Conservation (phyloP, 2,113 vertebrate species). For the Cheilinus undulatus region DNA sequence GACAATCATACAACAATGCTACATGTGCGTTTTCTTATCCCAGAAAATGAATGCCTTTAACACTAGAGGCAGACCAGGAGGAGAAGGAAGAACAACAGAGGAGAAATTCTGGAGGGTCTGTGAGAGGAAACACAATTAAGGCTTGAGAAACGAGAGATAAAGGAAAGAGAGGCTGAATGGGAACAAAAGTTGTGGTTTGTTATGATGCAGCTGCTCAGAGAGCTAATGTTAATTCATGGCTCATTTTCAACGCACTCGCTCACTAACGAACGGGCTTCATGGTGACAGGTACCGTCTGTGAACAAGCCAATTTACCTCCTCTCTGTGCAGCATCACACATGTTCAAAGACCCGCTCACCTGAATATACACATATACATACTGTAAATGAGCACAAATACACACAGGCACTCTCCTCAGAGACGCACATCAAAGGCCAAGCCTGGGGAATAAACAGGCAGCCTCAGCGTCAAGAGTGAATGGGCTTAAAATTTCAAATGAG, state of each 20-base stretch:
- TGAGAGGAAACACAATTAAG: conserved; percentile 1
- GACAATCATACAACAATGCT: conserved; percentile 11
- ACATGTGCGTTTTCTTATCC: background rate
- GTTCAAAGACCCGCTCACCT: conserved; percentile 4
- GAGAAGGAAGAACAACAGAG: background rate
- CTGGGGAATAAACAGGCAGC: conserved; percentile 58
- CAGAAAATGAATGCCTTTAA: conserved; percentile 1
- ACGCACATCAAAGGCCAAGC: conserved; percentile 50
- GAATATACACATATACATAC: background rate
- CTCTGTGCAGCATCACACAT: conserved; percentile 20
- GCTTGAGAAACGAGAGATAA: background rate
- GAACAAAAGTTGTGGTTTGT: conserved; percentile 11
- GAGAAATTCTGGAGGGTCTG: background rate
- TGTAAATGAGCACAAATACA: background rate
- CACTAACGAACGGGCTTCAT: conserved; percentile 48
- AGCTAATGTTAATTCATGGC: conserved; percentile 45
- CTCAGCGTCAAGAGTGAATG: background rate
- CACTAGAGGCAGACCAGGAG: background rate
- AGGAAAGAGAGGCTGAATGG: background rate
- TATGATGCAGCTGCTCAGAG: conserved; percentile 9
- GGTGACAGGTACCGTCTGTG: conserved; percentile 60
- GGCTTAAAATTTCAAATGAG: conserved; percentile 17
- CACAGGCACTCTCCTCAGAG: conserved; percentile 28
- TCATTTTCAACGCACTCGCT: conserved; percentile 10
- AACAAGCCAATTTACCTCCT: conserved; percentile 64